Evolutionary conservation across 2,113 vertebrate species (phyloP).

Genomic region (Bujurquina vittata): DNA sequence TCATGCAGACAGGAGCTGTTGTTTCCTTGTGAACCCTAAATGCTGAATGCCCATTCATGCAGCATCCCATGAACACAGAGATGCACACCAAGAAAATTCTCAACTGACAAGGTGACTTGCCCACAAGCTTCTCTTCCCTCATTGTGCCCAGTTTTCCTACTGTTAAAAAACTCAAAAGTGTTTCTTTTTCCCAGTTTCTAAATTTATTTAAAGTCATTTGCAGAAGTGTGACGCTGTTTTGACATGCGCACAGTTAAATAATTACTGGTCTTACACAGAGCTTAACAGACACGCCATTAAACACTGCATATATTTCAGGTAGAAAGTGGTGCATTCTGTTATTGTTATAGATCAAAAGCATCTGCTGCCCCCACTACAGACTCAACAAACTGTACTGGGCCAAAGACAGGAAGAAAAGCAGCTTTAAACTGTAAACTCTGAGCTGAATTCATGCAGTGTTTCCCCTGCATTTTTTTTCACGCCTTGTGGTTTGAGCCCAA

Average conservation of each 20-base stretch:
- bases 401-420: conserved; percentile 4
- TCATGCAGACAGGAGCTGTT: conserved; percentile 69
- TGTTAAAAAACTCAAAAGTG: conserved; percentile 32
- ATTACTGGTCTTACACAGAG: conserved; percentile 16
- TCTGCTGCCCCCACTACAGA: not conserved
- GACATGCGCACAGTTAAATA: not conserved
- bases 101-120: conserved; percentile 56
- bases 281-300: conserved; percentile 25
- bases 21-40: conserved; percentile 72
- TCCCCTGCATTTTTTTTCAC: conserved; percentile 33
- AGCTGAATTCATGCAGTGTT: conserved; percentile 35
- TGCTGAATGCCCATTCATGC: conserved; percentile 68
- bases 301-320: conserved; percentile 5
- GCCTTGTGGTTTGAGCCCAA: conserved; percentile 37
- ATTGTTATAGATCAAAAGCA: conserved; percentile 14
- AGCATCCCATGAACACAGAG: conserved; percentile 52
- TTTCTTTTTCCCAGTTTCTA: not conserved
- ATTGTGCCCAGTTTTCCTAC: conserved; percentile 52
- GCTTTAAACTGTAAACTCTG: conserved; percentile 32
- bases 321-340: conserved; percentile 16
- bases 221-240: conserved; percentile 20
- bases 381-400: not conserved
- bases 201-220: not conserved
- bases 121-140: conserved; percentile 42
- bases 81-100: conserved; percentile 61